Percentiles rank a stretch among this genome's conserved stretches.
Conservation (phyloP, 2,888 invertebrate species). For the Ceriagrion tenellum region DNA sequence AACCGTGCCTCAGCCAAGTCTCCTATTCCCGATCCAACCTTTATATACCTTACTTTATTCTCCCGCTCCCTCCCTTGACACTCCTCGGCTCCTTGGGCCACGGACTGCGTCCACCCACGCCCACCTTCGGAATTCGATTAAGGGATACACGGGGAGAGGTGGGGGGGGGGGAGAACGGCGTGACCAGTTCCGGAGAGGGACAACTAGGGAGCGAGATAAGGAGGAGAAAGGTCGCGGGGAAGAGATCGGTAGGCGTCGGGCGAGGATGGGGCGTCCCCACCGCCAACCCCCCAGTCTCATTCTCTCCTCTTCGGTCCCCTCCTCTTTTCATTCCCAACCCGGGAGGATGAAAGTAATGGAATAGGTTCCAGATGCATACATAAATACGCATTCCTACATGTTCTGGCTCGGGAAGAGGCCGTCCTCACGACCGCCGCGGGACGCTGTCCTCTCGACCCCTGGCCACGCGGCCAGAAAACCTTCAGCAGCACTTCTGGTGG, state of each 20-base stretch:
- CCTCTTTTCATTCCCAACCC: neutral
- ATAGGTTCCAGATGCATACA: slow-evolving; percentile 29
- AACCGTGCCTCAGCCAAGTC: neutral
- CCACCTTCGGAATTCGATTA: slow-evolving; percentile 46
- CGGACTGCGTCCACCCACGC: slow-evolving; percentile 3
- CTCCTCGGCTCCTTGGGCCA: slow-evolving; percentile 25
- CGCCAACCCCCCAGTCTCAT: neutral
- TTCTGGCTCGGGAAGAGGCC: neutral
- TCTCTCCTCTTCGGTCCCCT: neutral
- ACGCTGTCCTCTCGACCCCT: neutral
- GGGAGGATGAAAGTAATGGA: slow-evolving; percentile 19
- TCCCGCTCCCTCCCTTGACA: neutral
- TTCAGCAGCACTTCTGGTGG: neutral
- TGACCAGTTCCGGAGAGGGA: slow-evolving; percentile 18
- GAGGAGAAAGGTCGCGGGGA: slow-evolving; percentile 5
- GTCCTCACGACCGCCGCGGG: neutral
- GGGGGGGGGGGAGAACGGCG: slow-evolving; percentile 34
- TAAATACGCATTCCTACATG: neutral
- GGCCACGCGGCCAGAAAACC: neutral
- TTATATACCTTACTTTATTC: neutral
- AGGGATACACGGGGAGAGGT: slow-evolving; percentile 12
- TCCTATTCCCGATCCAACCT: neutral
- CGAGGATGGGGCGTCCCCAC: neutral
- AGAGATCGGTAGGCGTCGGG: neutral
- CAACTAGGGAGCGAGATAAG: slow-evolving; percentile 19